These are phyloP conservation scores for Zaprionus inermis DNA, from an alignment of 1,140 invertebrate species.

Conservation along the genomic window DNA sequence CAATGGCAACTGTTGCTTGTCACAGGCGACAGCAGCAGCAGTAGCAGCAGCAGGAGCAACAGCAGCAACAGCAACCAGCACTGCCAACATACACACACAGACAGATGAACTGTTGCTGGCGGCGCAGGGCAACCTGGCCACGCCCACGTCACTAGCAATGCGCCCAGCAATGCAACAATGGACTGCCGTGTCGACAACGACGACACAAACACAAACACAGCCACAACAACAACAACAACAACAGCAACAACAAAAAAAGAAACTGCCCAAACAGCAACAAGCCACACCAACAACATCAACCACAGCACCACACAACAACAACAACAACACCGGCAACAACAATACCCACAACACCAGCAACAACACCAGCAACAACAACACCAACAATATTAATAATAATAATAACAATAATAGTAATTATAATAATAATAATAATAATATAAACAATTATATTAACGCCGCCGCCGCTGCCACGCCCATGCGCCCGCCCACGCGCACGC, in stretches of 20 bases:
- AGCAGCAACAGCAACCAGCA: conserved; percentile 36
- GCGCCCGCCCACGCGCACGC: conserved; percentile 55
- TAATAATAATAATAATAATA: conserved; percentile 44
- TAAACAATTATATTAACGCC: conserved; percentile 46
- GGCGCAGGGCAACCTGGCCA: conserved; percentile 19
- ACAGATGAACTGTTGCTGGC: conserved; percentile 63
- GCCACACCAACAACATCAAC: conserved; percentile 30
- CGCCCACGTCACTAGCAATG: conserved; percentile 45
- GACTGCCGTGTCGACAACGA: conserved; percentile 70
- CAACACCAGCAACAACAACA: conserved; percentile 25
- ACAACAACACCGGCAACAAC: conserved; percentile 21
- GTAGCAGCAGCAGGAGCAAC: conserved; percentile 17
- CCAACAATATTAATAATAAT: conserved; percentile 21
- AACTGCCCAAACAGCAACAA: conserved; percentile 39
- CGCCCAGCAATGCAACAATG: conserved; percentile 66
- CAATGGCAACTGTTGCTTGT: conserved; percentile 59
- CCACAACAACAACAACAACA: conserved; percentile 48
- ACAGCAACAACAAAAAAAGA: conserved; percentile 30
- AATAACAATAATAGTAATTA: conserved; percentile 34
- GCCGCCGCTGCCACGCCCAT: conserved; percentile 40
- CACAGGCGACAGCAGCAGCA: conserved; percentile 6
- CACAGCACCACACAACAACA: conserved; percentile 25
- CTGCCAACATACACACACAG: conserved; percentile 73
- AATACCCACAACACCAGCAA: conserved; percentile 21
- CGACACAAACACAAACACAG: conserved; percentile 55